Percentiles rank a stretch among this genome's conserved stretches.
Evolutionary conservation across 1,140 invertebrate genomes (phyloP).

Genomic region (Drosophila hydei): DNA sequence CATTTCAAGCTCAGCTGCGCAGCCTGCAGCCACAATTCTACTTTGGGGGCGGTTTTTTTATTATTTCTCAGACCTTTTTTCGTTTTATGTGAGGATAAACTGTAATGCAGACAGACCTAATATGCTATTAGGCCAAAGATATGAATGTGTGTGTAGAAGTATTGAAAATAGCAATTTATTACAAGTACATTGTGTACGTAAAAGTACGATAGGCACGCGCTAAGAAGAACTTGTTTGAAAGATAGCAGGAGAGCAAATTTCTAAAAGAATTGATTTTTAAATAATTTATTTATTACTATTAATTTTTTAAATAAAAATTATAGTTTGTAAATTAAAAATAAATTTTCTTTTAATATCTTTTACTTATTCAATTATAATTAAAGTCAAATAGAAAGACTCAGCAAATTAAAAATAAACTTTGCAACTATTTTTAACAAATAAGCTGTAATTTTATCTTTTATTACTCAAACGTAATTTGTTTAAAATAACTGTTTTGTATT

Average conservation of each 20-base stretch:
- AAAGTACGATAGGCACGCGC: background rate
- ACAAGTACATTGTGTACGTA: background rate
- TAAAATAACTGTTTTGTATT: too few species aligned
- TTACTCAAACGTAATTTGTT: too few species aligned
- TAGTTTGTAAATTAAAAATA: background rate
- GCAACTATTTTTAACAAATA: too few species aligned
- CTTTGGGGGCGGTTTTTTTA: constrained; percentile 1
- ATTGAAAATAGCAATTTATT: background rate
- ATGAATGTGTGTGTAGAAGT: background rate
- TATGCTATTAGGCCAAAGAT: background rate
- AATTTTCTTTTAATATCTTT: background rate
- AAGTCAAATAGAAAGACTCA: too few species aligned
- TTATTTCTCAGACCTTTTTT: constrained; percentile 1
- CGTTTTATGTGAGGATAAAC: background rate
- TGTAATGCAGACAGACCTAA: background rate
- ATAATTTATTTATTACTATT: too few species aligned
- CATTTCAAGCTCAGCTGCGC: constrained; percentile 41
- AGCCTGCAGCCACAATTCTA: constrained; percentile 8
- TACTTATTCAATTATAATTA: too few species aligned
- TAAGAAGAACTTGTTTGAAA: background rate
- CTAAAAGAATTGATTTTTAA: too few species aligned
- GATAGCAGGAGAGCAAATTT: too few species aligned
- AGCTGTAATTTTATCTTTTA: too few species aligned
- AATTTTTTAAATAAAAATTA: too few species aligned
- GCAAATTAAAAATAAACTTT: too few species aligned